Base-by-base conservation (phyloP, 1,140 invertebrate species). In the Micrasema longulum region DNA sequence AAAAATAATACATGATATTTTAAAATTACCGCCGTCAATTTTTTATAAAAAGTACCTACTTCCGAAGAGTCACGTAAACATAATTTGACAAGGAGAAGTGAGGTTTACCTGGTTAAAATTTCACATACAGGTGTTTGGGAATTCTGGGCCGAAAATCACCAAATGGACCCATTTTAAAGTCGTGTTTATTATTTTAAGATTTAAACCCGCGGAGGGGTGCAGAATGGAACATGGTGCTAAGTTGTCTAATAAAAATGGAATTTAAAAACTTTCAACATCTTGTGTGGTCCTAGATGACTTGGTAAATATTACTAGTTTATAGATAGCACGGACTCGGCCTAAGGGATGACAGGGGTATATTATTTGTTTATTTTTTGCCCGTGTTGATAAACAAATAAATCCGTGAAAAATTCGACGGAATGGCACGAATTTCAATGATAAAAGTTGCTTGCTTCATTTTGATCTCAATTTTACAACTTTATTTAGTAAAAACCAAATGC, bases 181-280 rank as follows among this genome's bases (percentile, higher is more conserved):
- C 31, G 68, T 71, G 73, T 74, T 74, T 74, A 71, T 74, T 74
- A 71, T 74, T 71, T 74, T 64, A 74, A 74, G 72, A 70, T 47
- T 62, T 70, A 66, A 66, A 69, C 26, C 26, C 35, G 47, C 50
- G 62, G 70, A 50, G 18, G 64, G 52, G 55, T 69, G 73, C 64
- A 71, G 64, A 68, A 71, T 64, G 53, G 47, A 63, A 36, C 53
- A 62, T 20, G 63, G 73, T 74, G 73, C 41, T 74, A 71, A 74
- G 64, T 74, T 62, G 69, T 64, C 64, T 74, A 74, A 74, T 74
- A 74, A 71, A 67, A 43, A 53, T 63, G 69, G 73, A 71, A 74
- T 71, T 74, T 74, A 22, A 50, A 74, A 68, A 70, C 57, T 57
- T 50, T 26, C 16, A 60, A 5, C 73, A 36, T 57, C 64, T 63